These are phyloP conservation scores for Leptinotarsa texana DNA, from an alignment of 1,140 invertebrate genomes.

Conservation along the genomic window DNA sequence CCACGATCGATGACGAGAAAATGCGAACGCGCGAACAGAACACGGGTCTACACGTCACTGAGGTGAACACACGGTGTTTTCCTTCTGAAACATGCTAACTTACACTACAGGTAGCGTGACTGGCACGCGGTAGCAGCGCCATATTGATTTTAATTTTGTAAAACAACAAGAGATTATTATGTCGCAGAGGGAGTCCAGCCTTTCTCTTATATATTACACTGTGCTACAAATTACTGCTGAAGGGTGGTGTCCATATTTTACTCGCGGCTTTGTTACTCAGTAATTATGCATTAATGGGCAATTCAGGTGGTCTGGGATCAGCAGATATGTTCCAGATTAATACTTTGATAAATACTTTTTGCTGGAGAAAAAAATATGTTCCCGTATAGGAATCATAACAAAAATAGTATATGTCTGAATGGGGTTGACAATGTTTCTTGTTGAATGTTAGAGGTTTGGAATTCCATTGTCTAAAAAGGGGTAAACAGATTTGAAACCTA, in stretches of 20 bases:
- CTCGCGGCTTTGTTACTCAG: conserved; percentile 1
- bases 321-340: no score
- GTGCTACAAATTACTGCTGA: conserved; percentile 14
- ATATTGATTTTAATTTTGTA: conserved; percentile 54
- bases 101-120: conserved; percentile 48
- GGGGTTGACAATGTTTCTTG: no score
- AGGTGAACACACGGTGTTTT: conserved; percentile 41
- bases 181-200: conserved; percentile 38
- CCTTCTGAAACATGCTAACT: conserved; percentile 41
- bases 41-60: conserved; percentile 50
- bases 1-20: conserved; percentile 41
- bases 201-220: conserved; percentile 29
- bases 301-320: not conserved
- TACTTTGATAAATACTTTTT: no score
- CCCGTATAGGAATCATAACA: no score
- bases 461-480: no score
- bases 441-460: no score
- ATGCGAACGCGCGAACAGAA: conserved; percentile 43
- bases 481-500: no score
- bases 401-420: no score
- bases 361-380: no score
- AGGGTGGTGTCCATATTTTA: conserved; percentile 5
- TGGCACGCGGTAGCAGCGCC: conserved; percentile 49
- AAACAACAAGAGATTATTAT: conserved; percentile 44
- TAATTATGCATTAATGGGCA: conserved; percentile 8